phyloP scores from a whole-genome alignment of 2,888 invertebrate genomes.

The Erebia ligea region DNA sequence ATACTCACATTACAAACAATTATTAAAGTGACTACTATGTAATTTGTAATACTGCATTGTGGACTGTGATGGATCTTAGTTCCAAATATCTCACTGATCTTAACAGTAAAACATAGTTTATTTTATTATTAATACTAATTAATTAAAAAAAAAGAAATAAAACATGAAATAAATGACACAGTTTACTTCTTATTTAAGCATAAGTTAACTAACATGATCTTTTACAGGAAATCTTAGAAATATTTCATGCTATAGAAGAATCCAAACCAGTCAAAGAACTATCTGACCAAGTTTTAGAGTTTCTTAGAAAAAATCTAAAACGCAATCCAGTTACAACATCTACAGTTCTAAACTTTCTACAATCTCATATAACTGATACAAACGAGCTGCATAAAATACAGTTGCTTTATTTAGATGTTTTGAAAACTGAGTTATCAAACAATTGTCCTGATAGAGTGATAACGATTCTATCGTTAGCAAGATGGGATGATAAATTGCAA shows the following conservation, averaged over 20 bases:
- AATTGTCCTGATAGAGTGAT: conserved; percentile 65
- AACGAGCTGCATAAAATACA: conserved; percentile 61
- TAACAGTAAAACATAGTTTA: no score
- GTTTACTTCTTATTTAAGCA: background rate
- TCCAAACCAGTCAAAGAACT: conserved; percentile 58
- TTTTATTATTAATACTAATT: no score
- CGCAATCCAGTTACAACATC: conserved; percentile 72
- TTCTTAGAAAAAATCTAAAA: conserved; percentile 72
- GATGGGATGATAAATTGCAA: conserved; percentile 62
- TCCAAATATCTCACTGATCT: no score
- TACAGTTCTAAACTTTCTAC: conserved; percentile 59
- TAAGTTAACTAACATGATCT: background rate
- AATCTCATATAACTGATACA: conserved; percentile 50
- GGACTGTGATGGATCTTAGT: no score
- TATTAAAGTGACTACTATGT: no score
- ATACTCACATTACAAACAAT: no score
- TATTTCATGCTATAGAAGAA: conserved; percentile 61
- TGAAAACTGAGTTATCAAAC: conserved; percentile 64
- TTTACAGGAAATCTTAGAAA: conserved; percentile 67
- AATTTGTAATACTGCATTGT: no score
- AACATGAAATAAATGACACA: no score
- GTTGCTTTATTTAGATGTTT: conserved; percentile 60
- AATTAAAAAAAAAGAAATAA: no score
- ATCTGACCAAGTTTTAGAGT: conserved; percentile 60
- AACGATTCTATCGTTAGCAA: conserved; percentile 64